Evolutionary conservation across 1,140 invertebrate genomes (phyloP), one percentile per base, ranked within the genome.

Genomic region (Triops cancriformis): DNA sequence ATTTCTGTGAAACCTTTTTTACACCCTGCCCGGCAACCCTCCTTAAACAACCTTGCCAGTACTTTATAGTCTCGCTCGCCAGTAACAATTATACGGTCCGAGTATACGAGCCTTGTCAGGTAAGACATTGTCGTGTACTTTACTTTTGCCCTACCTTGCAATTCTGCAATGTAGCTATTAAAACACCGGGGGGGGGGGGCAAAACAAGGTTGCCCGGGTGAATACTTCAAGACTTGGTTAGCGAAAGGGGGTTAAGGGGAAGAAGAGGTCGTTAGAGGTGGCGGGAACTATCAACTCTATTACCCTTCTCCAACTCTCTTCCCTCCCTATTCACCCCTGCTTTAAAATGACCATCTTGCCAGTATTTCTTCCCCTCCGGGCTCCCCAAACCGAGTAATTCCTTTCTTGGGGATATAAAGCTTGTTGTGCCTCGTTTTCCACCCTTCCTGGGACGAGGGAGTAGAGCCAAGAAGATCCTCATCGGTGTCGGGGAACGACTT

Each of bases 231-330:
- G 31, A 64, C n/a, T n/a, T n/a, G n/a, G n/a, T n/a, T n/a, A n/a
- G n/a, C n/a, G n/a, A n/a, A n/a, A n/a, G n/a, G n/a, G 51, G 23
- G 51, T 64, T n/a, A n/a, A 14, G 51, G 23, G 51, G 18, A 7
- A 37, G 31, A 37, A 37, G 51, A 64, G 51, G 51, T 64, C 51
- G 51, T 64, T 64, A 64, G 10, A 64, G 51, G 51, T 64, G 51
- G 51, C 51, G 51, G 31, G 51, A 64, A 64, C 51, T 64, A 64
- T 64, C 51, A 64, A 64, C 51, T 64, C 51, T 64, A 64, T 64
- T 64, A 23, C 51, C 14, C 51, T 23, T 23, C 51, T 64, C 51
- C 43, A 12, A 18, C 43, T 45, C 43, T 1, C 18, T 45, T 64
- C 11, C 18, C 51, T 64, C 51, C 2, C 6, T 5, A 64, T 23